Percentiles rank a stretch among this genome's conserved stretches.
These are phyloP conservation scores for Polydrusus pterygomalis DNA, from an alignment of 2,888 invertebrate species.

Conservation along the genomic window DNA sequence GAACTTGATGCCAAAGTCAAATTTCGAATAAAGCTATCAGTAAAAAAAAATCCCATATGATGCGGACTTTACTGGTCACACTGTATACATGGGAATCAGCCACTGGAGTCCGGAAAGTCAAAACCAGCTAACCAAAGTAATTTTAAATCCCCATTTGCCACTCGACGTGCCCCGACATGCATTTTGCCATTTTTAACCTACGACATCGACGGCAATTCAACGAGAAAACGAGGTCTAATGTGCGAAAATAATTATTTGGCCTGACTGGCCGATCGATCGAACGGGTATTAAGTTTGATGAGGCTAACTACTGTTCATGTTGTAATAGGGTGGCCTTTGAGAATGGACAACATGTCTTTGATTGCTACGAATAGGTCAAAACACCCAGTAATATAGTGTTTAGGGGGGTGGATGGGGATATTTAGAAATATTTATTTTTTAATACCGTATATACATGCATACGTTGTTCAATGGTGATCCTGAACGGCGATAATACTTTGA, in stretches of 20 bases:
- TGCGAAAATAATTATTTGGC: constrained; percentile 62
- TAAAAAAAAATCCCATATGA: too few relatives aligned
- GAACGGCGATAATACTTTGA: too few relatives aligned
- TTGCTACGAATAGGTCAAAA: constrained; percentile 50
- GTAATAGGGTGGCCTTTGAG: constrained; percentile 48
- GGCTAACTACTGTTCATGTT: constrained; percentile 42
- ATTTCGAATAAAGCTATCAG: too few relatives aligned
- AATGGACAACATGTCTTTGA: constrained; percentile 51
- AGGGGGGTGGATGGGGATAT: neutral
- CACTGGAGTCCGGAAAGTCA: too few relatives aligned
- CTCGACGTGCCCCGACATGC: neutral
- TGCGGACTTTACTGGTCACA: too few relatives aligned
- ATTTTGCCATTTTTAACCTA: constrained; percentile 15
- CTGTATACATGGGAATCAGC: too few relatives aligned
- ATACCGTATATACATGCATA: too few relatives aligned
- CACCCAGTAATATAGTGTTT: constrained; percentile 7
- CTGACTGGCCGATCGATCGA: constrained; percentile 53
- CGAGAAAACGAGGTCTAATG: constrained; percentile 41
- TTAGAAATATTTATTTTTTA: too few relatives aligned
- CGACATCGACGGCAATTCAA: constrained; percentile 20
- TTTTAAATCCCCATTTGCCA: too few relatives aligned
- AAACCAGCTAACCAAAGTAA: too few relatives aligned
- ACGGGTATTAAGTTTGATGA: constrained; percentile 34
- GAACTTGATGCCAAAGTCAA: too few relatives aligned
- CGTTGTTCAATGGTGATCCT: too few relatives aligned